Evolutionary conservation across 2,888 invertebrate species (phyloP), one percentile per base, ranked within the genome.

Genomic region (Rhagophthalmus giganteus): DNA sequence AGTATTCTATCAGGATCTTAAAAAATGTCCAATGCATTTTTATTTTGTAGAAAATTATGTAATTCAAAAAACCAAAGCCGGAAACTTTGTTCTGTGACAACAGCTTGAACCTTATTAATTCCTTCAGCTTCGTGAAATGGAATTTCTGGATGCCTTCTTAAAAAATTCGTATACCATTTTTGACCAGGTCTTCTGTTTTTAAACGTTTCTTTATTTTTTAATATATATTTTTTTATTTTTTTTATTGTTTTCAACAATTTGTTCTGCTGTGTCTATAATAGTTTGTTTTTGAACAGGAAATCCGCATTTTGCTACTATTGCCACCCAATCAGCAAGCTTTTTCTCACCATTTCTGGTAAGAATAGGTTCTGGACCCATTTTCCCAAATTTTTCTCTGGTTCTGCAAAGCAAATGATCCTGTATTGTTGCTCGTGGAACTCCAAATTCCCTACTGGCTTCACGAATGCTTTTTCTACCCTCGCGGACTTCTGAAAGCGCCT

Each of bases 391-490:
- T 1, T 27, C 27, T 7, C 1, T 5, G 6, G 8, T 11, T 11
- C 27, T 27, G 6, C 27, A 9, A 5, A 10, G 9, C 27, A 27
- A 27, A 0, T 11, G 27, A 27, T 27, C 27, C n/a, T 27, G 27
- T 5, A 27, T n/a, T n/a, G 27, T 27, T n/a, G 27, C 11, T 27
- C 11, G 9, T 1, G 27, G 27, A n/a, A 27, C 27, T 11, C 27
- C 27, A 27, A 8, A 27, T 27, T 27, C 8, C 8, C 1, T n/a
- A 27, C 27, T 27, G 11, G 27, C 27, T 11, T 27, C 2, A 11
- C 27, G 27, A 27, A 27, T 27, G 27, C 27, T 27, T 27, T 27
- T n/a, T 11, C 27, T n/a, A 27, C 27, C 27, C 8, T 27, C 27
- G 9, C 27, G 27, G 6, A 27, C 8, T 27, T 8, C 27, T 27